Evolutionary conservation across 2,888 invertebrate species (phyloP).

Genomic region (Hirtodrosophila cameraria): DNA sequence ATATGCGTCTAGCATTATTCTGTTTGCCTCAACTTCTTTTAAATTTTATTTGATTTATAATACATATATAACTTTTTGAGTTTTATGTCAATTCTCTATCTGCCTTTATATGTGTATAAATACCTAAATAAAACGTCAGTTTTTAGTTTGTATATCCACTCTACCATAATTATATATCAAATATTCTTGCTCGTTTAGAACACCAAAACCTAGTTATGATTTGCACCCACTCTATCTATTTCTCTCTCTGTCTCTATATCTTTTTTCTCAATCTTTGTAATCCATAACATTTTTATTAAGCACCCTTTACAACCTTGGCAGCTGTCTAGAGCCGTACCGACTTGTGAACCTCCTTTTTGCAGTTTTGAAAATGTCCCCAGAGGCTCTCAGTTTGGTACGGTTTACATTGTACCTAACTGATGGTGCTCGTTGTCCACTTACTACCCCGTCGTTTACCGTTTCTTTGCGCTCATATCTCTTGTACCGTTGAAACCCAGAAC

Average conservation of each 20-base stretch:
- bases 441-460: constrained; percentile 42
- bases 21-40: constrained; percentile 36
- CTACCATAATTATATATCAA: constrained; percentile 23
- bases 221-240: constrained; percentile 41
- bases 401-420: constrained; percentile 25
- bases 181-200: constrained; percentile 54
- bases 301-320: constrained; percentile 32
- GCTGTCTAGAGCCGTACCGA: constrained; percentile 42
- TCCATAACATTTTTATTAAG: constrained; percentile 21
- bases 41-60: constrained; percentile 21
- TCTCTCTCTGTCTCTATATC: constrained; percentile 16
- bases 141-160: constrained; percentile 42
- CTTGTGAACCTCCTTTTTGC: constrained; percentile 36
- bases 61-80: constrained; percentile 20
- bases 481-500: constrained; percentile 41
- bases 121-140: constrained; percentile 14
- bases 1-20: constrained; percentile 19
- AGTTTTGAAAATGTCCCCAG: constrained; percentile 28
- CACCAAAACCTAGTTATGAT: constrained; percentile 51
- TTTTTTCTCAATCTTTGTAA: constrained; percentile 23
- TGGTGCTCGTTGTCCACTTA: constrained; percentile 32
- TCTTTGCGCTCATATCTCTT: constrained; percentile 48
- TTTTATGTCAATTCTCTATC: constrained; percentile 40
- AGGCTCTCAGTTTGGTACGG: constrained; percentile 22
- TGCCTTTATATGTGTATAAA: constrained; percentile 39